Evolutionary conservation across 2,113 vertebrate species (phyloP), one percentile per base, ranked within the genome.

Genomic region (Peromyscus maniculatus): DNA sequence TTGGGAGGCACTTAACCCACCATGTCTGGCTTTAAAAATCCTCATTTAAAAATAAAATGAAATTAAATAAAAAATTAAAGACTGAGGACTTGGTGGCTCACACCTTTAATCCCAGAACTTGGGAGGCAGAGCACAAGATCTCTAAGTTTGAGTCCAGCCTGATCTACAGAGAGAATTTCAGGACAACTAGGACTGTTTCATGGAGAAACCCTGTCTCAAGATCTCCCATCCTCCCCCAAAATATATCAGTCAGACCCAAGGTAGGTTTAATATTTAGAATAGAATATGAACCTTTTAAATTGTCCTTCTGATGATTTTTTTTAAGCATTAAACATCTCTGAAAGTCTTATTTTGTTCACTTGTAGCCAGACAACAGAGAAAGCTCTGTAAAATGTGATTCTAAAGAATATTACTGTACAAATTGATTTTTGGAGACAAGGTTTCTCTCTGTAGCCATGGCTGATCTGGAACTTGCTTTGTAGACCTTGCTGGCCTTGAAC

Each of bases 341-440:
- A 89, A 96, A 91, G 71, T 84, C 43, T 89, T 64, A 59, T 21
- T 86, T 92, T 92, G 3, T 87, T 91, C 55, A 55, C 5, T 75
- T 92, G 39, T 74, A 26, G 28, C 21, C 19, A 95, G 55, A 84
- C 16, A 96, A 7, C 49, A 91, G n/a, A 22, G 7, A 82, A 90
- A 92, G 91, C 52, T 43, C 0, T 36, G 39, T 91, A 80, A 88
- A 62, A 31, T 4, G 12, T 84, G 11, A 49, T 93, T 96, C 89
- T 91, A 49, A n/a, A 75, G 82, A 89, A 46, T 55, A 19, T 96
- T 75, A 1, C 62, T 72, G 36, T 84, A 39, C n/a, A 36, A n/a
- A n/a, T 72, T 72, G 36, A 22, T 39, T 2, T 59, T 0, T 83
- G 33, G 69, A 72, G 64, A n/a, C 71, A n/a, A 36, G 17, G 17